Base-by-base conservation (phyloP, 1,140 invertebrate genomes). In the Coptotermes formosanus region DNA sequence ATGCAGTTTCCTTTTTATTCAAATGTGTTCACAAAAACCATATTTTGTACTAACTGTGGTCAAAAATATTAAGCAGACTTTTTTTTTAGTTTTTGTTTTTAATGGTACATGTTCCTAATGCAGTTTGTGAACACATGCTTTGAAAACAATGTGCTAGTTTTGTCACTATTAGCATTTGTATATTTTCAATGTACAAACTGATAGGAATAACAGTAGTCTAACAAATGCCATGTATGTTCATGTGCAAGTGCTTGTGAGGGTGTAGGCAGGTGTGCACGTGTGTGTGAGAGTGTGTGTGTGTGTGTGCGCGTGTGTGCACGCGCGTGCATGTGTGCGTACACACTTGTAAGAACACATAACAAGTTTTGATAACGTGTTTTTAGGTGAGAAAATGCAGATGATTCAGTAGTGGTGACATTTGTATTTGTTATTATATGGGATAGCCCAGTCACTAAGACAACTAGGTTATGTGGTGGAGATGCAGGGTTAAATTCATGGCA, bases 101-200 rank as follows among this genome's bases (percentile, higher is more conserved):
- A n/a, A 69, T 69, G 64, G 64, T 69, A 69, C 64, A 69, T 69
- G 64, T 69, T 69, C 64, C 64, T 69, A 69, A 30, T 30, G 64
- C 25, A n/a, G n/a, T 69, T 69, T 69, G 64, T n/a, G 64, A 69
- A 69, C 64, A 69, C 64, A 69, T 69, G 23, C 3, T n/a, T 69
- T 9, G n/a, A 69, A 69, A n/a, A 12, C 9, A 21, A 21, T n/a
- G 64, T 21, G 23, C 64, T 69, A 69, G 25, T 69, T 69, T 55
- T 69, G 12, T 69, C 64, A 69, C 23, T 12, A 9, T n/a, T 69
- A 64, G 59, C 3, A 64, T 25, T 64, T 64, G 59, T 55, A 55
- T 55, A 55, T 9, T 19, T 11, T 69, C n/a, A 69, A 69, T 30
- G 64, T 69, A 69, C 64, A 69, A 69, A 69, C 21, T 69, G 64